Percentiles rank a stretch among this genome's conserved stretches.
Conservation (phyloP, 2,113 vertebrate species). For the Dermatemys mawii region DNA sequence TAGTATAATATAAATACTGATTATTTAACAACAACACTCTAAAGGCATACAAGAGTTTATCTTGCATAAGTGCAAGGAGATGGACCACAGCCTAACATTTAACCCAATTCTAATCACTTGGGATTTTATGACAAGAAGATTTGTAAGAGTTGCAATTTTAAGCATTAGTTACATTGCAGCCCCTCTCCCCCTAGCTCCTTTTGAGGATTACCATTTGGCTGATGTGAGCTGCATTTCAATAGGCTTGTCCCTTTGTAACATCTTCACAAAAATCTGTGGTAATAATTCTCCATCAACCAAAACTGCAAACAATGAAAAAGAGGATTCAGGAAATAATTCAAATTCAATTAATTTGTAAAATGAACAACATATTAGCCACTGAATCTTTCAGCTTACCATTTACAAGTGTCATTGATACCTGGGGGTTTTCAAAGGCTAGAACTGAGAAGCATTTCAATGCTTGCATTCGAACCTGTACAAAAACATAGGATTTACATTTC, state of each 20-base stretch:
- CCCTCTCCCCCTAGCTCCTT: not conserved
- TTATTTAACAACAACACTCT: not conserved
- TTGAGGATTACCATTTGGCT: conserved; percentile 94
- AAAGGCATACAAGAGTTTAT: not conserved
- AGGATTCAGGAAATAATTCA: conserved; percentile 51
- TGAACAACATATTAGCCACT: not conserved
- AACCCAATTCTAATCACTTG: not conserved
- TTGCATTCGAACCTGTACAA: conserved; percentile 94
- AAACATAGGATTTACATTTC: conserved; percentile 2
- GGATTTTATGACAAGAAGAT: not conserved
- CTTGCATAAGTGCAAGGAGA: not conserved
- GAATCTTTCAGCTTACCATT: conserved; percentile 86
- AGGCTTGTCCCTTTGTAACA: conserved; percentile 98
- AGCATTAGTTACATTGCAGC: not conserved
- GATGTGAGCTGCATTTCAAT: conserved; percentile 99
- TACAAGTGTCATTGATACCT: conserved; percentile 96
- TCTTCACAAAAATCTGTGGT: conserved; percentile 97
- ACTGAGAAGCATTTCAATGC: conserved; percentile 98
- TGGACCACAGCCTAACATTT: not conserved
- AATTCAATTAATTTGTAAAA: conserved; percentile 21
- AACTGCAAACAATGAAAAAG: conserved; percentile 81
- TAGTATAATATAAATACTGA: not conserved
- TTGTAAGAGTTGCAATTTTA: not conserved
- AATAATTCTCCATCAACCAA: conserved; percentile 94
- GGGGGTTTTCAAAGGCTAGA: conserved; percentile 96